Evolutionary conservation across 2,888 invertebrate genomes (phyloP), one percentile per base, ranked within the genome.

Genomic region (Erebia palarica): DNA sequence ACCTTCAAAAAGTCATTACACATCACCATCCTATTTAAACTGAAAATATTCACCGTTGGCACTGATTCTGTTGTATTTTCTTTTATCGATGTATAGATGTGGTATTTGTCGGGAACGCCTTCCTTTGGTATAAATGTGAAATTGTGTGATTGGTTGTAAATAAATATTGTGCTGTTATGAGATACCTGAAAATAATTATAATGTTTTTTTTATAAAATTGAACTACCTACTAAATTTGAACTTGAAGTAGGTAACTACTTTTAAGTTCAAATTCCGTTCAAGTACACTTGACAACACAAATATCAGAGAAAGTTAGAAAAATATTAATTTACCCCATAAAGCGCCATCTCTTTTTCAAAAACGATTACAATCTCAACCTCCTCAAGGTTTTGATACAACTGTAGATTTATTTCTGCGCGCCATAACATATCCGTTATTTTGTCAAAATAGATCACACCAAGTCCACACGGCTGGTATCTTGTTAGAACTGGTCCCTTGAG

Each of bases 391-490:
- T 76, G 78, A 72, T 90, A 91, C n/a, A 88, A 76, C 64, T 82
- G 84, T 65, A 91, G 84, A 79, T 88, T 79, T 44, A 92, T 75
- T 9, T 82, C 80, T 10, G 86, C 90, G 67, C 76, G 78, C 92
- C 92, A 92, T 73, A 84, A 65, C 69, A 77, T 80, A 1, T 82
- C 78, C 3, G 78, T 78, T 8, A 87, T 66, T 81, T 80, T 88
- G 73, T 91, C 88, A 74, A 92, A 92, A 79, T 89, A 82, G 75
- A 92, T 78, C 10, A 88, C 79, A 1, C 88, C 91, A 61, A 92
- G 78, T 10, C 88, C 88, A 75, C 92, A 92, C 1, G 92, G 92
- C 55, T 89, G 86, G 60, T 92, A 92, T 74, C 86, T 84, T 0
- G 86, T 89, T 69, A 88, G 77, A 53, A 80, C 80, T 1, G 88